These are phyloP conservation scores for Tychaedon coryphoeus DNA, from an alignment of 2,113 vertebrate genomes.

Conservation along the genomic window DNA sequence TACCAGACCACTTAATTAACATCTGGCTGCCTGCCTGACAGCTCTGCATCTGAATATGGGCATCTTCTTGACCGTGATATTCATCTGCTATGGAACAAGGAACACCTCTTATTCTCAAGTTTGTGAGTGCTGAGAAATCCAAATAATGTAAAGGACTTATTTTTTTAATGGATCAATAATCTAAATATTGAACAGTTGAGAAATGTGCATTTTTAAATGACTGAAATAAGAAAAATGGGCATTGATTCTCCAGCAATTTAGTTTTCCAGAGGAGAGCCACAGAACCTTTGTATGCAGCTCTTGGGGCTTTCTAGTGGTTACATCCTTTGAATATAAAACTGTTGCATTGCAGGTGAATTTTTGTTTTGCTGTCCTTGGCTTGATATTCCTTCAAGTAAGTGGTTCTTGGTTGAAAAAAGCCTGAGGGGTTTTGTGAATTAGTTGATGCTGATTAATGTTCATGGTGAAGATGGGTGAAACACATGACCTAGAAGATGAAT, in stretches of 20 bases:
- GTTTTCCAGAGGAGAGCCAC: neutral
- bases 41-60: neutral
- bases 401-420: neutral
- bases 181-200: slow-evolving; percentile 21
- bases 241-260: slow-evolving; percentile 9
- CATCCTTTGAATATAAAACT: slow-evolving; percentile 27
- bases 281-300: slow-evolving; percentile 21
- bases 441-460: neutral
- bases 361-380: neutral
- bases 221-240: slow-evolving; percentile 8
- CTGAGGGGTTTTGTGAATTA: neutral
- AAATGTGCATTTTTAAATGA: slow-evolving; percentile 2
- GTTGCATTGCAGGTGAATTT: slow-evolving; percentile 34
- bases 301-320: neutral
- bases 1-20: neutral
- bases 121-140: neutral
- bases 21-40: neutral
- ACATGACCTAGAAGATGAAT: neutral
- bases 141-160: neutral
- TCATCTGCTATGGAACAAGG: neutral
- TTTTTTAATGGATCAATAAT: neutral
- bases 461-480: neutral
- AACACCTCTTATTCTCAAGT: neutral
- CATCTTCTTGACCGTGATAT: neutral
- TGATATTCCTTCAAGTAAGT: neutral